Evolutionary conservation across 2,797 vertebrate species (phyloP).

Genomic region (Molothrus ater): DNA sequence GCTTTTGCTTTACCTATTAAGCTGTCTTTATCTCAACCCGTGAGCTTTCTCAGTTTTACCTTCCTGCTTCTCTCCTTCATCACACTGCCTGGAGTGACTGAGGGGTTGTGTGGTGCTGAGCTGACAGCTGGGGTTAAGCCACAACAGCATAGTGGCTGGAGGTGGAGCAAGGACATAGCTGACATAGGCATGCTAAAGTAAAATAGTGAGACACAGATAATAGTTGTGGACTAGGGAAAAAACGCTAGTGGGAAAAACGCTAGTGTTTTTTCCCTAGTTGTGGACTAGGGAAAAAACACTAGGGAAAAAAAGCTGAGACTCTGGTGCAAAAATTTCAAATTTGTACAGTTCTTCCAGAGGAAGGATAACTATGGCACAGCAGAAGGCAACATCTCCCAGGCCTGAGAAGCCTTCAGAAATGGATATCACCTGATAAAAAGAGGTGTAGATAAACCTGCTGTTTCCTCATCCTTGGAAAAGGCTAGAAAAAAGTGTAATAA

Average conservation of each 20-base stretch:
- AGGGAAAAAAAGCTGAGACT: neutral
- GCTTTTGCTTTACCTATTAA: neutral
- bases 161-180: neutral
- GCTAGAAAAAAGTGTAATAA: neutral
- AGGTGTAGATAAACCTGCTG: neutral
- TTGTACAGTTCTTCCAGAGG: neutral
- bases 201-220: neutral
- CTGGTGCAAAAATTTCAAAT: neutral
- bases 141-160: accelerated
- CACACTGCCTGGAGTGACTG: accelerated
- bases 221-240: neutral
- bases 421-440: neutral
- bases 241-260: no score
- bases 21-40: neutral
- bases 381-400: neutral
- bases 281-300: neutral
- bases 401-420: neutral
- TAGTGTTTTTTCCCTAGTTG: no score
- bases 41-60: neutral
- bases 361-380: neutral
- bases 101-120: neutral
- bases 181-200: neutral
- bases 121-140: neutral
- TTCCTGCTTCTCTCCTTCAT: neutral
- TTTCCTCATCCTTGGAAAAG: neutral